Conservation (phyloP, 2,888 invertebrate genomes). For the Entomobrya multifasciata region DNA sequence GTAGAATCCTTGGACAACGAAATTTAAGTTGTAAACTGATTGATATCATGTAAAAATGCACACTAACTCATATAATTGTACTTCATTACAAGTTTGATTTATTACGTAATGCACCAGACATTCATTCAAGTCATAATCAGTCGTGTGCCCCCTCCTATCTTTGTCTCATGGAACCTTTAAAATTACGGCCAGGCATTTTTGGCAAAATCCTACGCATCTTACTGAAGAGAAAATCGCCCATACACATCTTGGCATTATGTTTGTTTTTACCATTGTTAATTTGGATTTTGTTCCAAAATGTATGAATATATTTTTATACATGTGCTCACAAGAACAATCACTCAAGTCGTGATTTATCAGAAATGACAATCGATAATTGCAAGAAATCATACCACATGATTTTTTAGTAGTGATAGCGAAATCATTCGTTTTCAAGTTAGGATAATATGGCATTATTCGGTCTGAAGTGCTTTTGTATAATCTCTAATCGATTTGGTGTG, state of each 20-base stretch:
- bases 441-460: too few species aligned
- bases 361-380: too few species aligned
- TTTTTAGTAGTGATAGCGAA: too few species aligned
- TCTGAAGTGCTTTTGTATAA: too few species aligned
- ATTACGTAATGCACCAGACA: conserved; percentile 3
- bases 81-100: not conserved
- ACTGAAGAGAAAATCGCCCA: not conserved
- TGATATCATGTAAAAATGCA: not conserved
- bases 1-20: conserved; percentile 16
- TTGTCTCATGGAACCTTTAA: not conserved
- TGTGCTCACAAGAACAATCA: not conserved
- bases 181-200: not conserved
- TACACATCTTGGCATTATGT: not conserved
- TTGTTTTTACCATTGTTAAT: not conserved
- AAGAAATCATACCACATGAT: too few species aligned
- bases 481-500: too few species aligned
- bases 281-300: not conserved
- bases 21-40: not conserved
- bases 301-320: not conserved
- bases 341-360: not conserved
- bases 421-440: too few species aligned
- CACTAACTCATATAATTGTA: too few species aligned
- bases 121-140: not conserved
- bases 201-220: not conserved
- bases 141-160: not conserved